phyloP scores from a whole-genome alignment of 2,113 vertebrate species.

The Sardina pilchardus region DNA sequence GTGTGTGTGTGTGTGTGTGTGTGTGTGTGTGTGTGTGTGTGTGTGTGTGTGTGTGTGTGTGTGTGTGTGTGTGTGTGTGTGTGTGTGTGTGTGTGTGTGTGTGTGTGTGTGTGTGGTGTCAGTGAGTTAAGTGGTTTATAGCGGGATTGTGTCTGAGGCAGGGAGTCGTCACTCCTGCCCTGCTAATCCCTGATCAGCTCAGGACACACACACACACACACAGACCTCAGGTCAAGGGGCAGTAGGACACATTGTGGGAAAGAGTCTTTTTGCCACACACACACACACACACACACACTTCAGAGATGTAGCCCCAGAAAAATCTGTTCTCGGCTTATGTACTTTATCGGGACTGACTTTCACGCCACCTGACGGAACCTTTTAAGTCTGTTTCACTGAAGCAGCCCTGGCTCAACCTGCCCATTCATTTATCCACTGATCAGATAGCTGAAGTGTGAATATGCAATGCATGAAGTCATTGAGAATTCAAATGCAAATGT shows the following conservation, averaged over 20 bases:
- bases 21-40: not conserved
- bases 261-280: not conserved
- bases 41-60: not conserved
- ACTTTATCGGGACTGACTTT: not conserved
- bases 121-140: not conserved
- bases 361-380: not conserved
- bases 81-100: not conserved
- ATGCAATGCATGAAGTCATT: not conserved
- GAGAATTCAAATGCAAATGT: not conserved
- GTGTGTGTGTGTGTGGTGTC: not conserved
- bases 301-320: not conserved
- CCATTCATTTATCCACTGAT: not conserved
- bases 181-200: conserved; percentile 33
- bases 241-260: not conserved
- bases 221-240: not conserved
- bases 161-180: conserved; percentile 13
- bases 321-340: not conserved
- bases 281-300: not conserved
- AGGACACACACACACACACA: not conserved
- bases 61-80: not conserved
- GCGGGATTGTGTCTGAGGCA: not conserved
- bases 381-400: not conserved
- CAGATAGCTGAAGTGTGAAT: too few relatives aligned
- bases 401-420: not conserved
- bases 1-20: not conserved